Conservation (phyloP, 37 sponge, comb jelly and placozoan species). For the Cladorhizidae sp. region DNA sequence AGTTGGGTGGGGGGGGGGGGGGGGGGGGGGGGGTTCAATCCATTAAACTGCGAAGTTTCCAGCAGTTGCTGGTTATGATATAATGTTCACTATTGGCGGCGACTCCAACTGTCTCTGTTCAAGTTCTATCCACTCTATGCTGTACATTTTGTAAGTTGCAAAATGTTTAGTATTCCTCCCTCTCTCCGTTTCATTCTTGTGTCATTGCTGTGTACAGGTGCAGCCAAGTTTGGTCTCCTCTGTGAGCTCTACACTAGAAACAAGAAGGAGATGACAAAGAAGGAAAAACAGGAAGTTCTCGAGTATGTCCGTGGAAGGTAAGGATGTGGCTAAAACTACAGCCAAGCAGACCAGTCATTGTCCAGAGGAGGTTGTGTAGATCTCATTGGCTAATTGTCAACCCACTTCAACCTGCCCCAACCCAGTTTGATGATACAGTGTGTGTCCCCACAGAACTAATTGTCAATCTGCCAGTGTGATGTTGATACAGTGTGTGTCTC, state of each 20-base stretch:
- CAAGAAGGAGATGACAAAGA: slow-evolving; percentile 63
- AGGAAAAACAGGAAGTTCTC: slow-evolving; percentile 54
- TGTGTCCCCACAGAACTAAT: too few species aligned
- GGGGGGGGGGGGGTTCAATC: neutral
- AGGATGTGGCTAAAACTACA: neutral
- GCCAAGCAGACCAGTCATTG: neutral
- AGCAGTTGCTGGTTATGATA: too few species aligned
- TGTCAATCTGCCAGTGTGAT: too few species aligned
- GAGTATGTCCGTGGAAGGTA: slow-evolving; percentile 58
- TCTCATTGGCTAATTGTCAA: too few species aligned
- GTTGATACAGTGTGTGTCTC: too few species aligned
- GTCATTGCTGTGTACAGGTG: slow-evolving; percentile 14
- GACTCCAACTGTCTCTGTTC: too few species aligned
- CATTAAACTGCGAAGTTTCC: too few species aligned
- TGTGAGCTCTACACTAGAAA: slow-evolving; percentile 59
- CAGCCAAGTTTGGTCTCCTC: slow-evolving; percentile 53
- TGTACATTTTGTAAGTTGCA: neutral
- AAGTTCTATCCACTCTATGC: neutral
- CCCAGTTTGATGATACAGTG: neutral
- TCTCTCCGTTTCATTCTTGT: neutral
- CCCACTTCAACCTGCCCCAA: too few species aligned
- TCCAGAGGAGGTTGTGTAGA: neutral
- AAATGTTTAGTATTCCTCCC: neutral
- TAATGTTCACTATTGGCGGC: too few species aligned
- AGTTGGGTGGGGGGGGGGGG: neutral